Evolutionary conservation across 2,113 vertebrate species (phyloP).

Genomic region (Pituophis catenifer): DNA sequence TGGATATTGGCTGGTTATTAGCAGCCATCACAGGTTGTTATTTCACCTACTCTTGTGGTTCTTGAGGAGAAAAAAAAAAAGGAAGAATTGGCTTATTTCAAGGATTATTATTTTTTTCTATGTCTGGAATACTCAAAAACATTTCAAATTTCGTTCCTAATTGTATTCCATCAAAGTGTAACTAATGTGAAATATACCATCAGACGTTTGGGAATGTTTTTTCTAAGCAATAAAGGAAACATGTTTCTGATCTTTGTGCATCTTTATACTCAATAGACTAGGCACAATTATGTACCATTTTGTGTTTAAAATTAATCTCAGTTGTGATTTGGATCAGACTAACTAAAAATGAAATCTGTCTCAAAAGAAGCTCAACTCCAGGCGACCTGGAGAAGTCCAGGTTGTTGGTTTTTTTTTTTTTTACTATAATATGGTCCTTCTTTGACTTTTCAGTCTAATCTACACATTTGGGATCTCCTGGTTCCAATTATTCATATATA

Average conservation of each 20-base stretch:
- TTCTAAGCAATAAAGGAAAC: not conserved
- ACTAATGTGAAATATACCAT: not conserved
- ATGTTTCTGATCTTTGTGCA: not conserved
- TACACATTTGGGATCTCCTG: not conserved
- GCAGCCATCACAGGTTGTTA: not conserved
- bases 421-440: not conserved
- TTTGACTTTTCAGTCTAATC: not conserved
- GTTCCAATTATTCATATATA: not conserved
- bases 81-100: not conserved
- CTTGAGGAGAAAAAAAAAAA: not conserved
- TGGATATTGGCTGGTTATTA: not conserved
- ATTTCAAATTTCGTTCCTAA: not conserved
- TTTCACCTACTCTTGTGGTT: not conserved
- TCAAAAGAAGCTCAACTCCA: not conserved
- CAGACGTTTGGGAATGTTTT: not conserved
- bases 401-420: not conserved
- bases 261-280: not conserved
- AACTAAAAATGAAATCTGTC: not conserved
- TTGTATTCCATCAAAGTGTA: not conserved
- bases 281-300: not conserved
- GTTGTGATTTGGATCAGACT: not conserved
- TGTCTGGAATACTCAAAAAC: not conserved
- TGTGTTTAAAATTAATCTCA: not conserved
- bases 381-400: not conserved
- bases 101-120: not conserved